Percentiles rank a stretch among this genome's conserved stretches.
Conservation (phyloP, 2,797 vertebrate species). For the Centropyge bicolor region DNA sequence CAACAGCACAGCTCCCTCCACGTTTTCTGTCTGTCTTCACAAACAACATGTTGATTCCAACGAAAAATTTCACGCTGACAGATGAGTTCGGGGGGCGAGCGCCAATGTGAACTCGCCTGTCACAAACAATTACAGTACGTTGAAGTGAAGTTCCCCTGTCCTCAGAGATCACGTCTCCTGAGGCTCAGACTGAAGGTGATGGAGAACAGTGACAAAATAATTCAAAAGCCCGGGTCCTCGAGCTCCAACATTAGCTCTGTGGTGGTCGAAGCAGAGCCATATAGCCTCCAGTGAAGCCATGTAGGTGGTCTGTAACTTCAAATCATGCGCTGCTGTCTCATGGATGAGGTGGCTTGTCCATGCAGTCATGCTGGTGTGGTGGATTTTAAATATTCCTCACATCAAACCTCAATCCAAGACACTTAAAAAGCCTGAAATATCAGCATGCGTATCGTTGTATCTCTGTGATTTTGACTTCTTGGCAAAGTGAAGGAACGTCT, state of each 20-base stretch:
- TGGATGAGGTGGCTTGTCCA: not conserved
- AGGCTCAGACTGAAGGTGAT: constrained; percentile 62
- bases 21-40: constrained; percentile 42
- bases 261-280: constrained; percentile 16
- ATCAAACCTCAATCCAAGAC: not conserved
- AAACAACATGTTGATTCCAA: constrained; percentile 50
- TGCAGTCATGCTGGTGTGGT: not conserved
- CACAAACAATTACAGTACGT: constrained; percentile 67
- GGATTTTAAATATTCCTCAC: constrained; percentile 15
- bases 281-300: constrained; percentile 13
- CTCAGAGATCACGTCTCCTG: constrained; percentile 58
- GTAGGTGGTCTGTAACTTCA: constrained; percentile 7
- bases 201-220: constrained; percentile 58
- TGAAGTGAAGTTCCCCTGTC: constrained; percentile 43
- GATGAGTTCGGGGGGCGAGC: constrained; percentile 57
- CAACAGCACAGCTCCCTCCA: constrained; percentile 25
- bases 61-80: constrained; percentile 52
- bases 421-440: constrained; percentile 1
- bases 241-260: constrained; percentile 16
- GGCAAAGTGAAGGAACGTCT: not conserved
- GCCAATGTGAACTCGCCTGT: constrained; percentile 65
- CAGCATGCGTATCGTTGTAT: not conserved
- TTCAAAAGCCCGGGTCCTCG: constrained; percentile 32
- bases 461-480: not conserved
- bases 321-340: not conserved